These are phyloP conservation scores for Grammomys dolichurus DNA, from an alignment of 2,113 vertebrate species.

Conservation along the genomic window DNA sequence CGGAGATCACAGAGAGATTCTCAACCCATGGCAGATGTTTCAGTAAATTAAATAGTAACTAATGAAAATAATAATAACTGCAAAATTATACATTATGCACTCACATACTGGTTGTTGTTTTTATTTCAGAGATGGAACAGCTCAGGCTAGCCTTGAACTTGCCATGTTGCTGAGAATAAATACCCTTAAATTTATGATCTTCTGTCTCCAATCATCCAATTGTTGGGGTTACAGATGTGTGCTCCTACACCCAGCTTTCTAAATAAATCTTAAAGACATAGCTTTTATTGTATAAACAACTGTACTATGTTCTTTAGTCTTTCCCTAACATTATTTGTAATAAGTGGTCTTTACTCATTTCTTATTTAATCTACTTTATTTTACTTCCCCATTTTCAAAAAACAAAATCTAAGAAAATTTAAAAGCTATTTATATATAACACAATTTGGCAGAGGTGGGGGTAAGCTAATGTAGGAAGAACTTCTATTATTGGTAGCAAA, in stretches of 20 bases:
- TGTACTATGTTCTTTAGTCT: constrained; percentile 18
- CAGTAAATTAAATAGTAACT: constrained; percentile 34
- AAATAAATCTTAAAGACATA: constrained; percentile 41
- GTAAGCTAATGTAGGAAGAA: not conserved
- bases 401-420: not conserved
- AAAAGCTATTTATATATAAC: not conserved
- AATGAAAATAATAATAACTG: not conserved
- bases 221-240: not conserved
- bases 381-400: constrained; percentile 25
- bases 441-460: not conserved
- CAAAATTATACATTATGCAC: not conserved
- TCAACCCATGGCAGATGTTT: constrained; percentile 14
- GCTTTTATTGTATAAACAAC: constrained; percentile 8
- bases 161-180: not conserved
- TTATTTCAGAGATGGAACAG: not conserved
- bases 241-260: not conserved
- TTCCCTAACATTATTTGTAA: not conserved
- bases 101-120: not conserved
- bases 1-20: constrained; percentile 8
- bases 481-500: constrained; percentile 10
- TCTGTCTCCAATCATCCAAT: not conserved
- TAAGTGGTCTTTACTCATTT: not conserved
- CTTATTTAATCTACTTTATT: constrained; percentile 33
- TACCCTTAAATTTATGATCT: not conserved
- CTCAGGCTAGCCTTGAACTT: not conserved